phyloP scores from a whole-genome alignment of 1,140 invertebrate genomes.

The Drosophila kurseongensis region DNA sequence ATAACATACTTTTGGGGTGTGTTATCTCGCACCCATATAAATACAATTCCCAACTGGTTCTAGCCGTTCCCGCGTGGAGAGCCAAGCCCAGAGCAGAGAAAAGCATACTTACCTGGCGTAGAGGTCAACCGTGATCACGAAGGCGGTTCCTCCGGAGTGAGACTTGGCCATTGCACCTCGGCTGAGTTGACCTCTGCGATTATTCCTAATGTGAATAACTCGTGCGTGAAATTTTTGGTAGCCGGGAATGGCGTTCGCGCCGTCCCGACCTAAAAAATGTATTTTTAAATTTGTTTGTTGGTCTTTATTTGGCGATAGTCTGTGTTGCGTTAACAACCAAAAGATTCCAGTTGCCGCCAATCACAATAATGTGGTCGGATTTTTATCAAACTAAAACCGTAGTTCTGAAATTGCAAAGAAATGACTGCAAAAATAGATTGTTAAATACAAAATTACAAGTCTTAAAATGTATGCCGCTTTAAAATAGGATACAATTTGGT shows the following conservation, averaged over 20 bases:
- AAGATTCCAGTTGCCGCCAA: too few relatives aligned
- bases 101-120: slow-evolving; percentile 73
- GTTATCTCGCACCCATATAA: neutral
- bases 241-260: slow-evolving; percentile 84
- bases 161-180: slow-evolving; percentile 85
- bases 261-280: slow-evolving; percentile 64
- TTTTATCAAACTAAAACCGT: too few relatives aligned
- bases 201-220: slow-evolving; percentile 85
- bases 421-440: too few relatives aligned
- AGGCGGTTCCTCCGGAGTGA: slow-evolving; percentile 88
- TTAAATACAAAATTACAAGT: too few relatives aligned
- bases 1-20: neutral
- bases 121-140: slow-evolving; percentile 88
- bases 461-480: too few relatives aligned
- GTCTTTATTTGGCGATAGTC: too few relatives aligned
- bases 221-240: slow-evolving; percentile 84
- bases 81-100: neutral
- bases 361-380: too few relatives aligned
- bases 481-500: too few relatives aligned
- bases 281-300: too few relatives aligned
- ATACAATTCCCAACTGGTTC: slow-evolving; percentile 1
- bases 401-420: too few relatives aligned
- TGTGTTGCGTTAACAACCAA: too few relatives aligned
- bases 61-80: neutral
- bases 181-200: slow-evolving; percentile 84